Evolutionary conservation across 1,140 invertebrate genomes (phyloP).

Genomic region (Hyphantria cunea): DNA sequence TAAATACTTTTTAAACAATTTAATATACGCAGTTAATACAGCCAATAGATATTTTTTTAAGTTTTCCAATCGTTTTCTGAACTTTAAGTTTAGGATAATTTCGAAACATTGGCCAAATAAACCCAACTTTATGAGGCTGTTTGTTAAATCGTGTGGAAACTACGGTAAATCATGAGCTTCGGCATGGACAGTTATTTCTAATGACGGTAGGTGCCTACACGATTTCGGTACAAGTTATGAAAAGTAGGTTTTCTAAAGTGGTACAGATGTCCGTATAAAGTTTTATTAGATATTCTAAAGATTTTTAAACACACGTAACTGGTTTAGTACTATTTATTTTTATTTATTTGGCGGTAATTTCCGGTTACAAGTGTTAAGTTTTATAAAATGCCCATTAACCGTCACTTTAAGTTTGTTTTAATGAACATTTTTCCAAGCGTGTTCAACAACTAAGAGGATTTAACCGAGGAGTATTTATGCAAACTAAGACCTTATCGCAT

Average conservation of each 20-base stretch:
- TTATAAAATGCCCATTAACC: no score
- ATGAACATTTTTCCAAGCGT: slow-evolving; percentile 11
- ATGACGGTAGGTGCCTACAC: slow-evolving; percentile 18
- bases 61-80: no score
- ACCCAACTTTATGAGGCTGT: slow-evolving; percentile 7
- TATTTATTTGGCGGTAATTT: neutral
- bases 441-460: slow-evolving; percentile 11
- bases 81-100: no score
- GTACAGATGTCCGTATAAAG: slow-evolving; percentile 8
- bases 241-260: slow-evolving; percentile 23
- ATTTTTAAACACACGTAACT: neutral
- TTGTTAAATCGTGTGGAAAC: slow-evolving; percentile 21
- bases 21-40: no score
- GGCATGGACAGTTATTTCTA: slow-evolving; percentile 15
- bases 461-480: slow-evolving; percentile 22
- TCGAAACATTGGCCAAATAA: slow-evolving; percentile 6
- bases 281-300: neutral
- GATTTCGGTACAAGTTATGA: slow-evolving; percentile 16
- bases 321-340: neutral
- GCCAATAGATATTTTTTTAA: no score
- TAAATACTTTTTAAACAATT: no score
- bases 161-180: slow-evolving; percentile 25
- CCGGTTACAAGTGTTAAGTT: no score
- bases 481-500: slow-evolving; percentile 26
- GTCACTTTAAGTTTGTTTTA: neutral